phyloP scores from a whole-genome alignment of 2,888 invertebrate species.

The Ichneumoninae sp. region DNA sequence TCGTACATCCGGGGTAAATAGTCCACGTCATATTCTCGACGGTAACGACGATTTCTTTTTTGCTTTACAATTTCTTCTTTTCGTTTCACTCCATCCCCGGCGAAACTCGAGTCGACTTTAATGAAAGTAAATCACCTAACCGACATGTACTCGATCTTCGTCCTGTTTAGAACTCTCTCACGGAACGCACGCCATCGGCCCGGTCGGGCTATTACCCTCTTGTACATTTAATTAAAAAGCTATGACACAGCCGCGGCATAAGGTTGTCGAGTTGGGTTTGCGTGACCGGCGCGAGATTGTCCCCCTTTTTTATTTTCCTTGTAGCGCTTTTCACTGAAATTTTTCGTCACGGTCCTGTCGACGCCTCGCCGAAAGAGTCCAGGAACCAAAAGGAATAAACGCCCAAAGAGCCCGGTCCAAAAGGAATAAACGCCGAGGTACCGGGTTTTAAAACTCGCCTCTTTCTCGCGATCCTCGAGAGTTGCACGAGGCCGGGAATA shows the following conservation, averaged over 20 bases:
- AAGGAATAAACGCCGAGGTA: conserved; percentile 5
- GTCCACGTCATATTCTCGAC: neutral
- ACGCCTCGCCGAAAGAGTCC: neutral
- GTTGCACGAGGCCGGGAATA: conserved; percentile 30
- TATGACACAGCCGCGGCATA: conserved; percentile 29
- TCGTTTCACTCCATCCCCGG: neutral
- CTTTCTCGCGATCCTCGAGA: conserved; percentile 40
- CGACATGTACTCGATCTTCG: conserved; percentile 62
- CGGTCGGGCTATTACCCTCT: conserved; percentile 37
- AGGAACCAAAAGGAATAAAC: neutral
- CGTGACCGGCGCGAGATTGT: conserved; percentile 29
- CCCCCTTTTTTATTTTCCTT: conserved; percentile 8
- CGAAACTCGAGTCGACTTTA: conserved; percentile 7
- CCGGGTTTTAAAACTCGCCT: conserved; percentile 29
- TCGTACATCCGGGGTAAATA: neutral
- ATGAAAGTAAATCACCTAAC: conserved; percentile 57
- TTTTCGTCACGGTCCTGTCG: neutral
- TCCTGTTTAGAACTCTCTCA: conserved; percentile 45
- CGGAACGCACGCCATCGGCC: conserved; percentile 17
- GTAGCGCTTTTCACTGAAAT: conserved; percentile 16
- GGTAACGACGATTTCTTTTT: neutral
- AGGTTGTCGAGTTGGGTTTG: conserved; percentile 47
- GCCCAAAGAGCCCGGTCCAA: conserved; percentile 5
- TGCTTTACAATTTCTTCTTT: neutral
- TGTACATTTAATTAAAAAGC: conserved; percentile 63